phyloP scores from a whole-genome alignment of 2,888 invertebrate genomes.

The Tiphia femorata region DNA sequence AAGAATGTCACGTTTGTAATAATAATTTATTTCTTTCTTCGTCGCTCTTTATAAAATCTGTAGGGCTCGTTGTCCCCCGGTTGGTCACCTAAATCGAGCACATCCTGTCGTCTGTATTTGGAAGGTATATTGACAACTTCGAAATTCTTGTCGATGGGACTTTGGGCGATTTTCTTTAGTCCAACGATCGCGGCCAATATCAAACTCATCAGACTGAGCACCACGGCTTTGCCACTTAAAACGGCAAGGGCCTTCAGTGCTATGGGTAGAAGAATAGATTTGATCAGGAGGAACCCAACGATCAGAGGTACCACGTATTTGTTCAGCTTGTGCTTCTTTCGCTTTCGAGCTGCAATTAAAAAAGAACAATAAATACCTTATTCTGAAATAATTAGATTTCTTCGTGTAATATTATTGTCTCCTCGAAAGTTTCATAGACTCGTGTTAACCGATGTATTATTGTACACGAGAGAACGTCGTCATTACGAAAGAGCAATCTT shows the following conservation, averaged over 20 bases:
- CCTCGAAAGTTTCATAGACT: too few species aligned
- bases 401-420: too few species aligned
- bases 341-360: constrained; percentile 60
- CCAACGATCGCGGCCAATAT: constrained; percentile 76
- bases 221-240: constrained; percentile 74
- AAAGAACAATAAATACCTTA: too few species aligned
- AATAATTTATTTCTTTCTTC: constrained; percentile 42
- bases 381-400: too few species aligned
- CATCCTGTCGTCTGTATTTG: constrained; percentile 61
- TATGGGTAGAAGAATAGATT: constrained; percentile 77
- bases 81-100: constrained; percentile 44
- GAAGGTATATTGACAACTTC: constrained; percentile 49
- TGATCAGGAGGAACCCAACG: constrained; percentile 76
- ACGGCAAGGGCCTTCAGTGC: constrained; percentile 79
- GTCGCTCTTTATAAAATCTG: constrained; percentile 57
- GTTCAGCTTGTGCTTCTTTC: constrained; percentile 69
- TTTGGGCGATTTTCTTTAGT: constrained; percentile 71
- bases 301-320: constrained; percentile 75
- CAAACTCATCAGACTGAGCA: constrained; percentile 71
- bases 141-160: constrained; percentile 23
- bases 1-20: background rate
- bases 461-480: too few species aligned
- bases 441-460: too few species aligned
- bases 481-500: too few species aligned
- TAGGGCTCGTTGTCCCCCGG: constrained; percentile 57